A percentile compares a stretch with the other conserved stretches of the same genome.
Evolutionary conservation across 1,140 invertebrate genomes (phyloP).

Genomic region (Drosophila nikananu): DNA sequence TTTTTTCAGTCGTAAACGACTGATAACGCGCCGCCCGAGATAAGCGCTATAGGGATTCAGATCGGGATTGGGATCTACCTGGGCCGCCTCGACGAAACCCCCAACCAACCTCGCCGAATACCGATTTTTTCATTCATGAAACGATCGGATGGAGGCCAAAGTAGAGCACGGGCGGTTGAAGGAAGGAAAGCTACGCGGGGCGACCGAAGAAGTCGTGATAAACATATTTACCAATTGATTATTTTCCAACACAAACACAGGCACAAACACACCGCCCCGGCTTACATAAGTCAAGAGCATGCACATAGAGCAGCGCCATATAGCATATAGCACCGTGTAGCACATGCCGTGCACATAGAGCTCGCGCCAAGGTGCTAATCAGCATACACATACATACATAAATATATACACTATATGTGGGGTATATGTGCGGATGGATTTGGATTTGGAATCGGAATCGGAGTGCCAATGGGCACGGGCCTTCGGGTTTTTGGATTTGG

Average conservation of each 20-base stretch:
- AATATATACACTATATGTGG: constrained; percentile 45
- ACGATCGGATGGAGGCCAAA: constrained; percentile 49
- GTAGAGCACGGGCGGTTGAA: constrained; percentile 57
- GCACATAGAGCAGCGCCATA: constrained; percentile 10
- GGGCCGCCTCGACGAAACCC: not conserved
- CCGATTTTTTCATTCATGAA: constrained; percentile 55
- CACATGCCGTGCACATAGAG: constrained; percentile 51
- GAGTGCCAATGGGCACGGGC: constrained; percentile 28
- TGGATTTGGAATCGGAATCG: constrained; percentile 41
- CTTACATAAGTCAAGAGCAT: constrained; percentile 37
- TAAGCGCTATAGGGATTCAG: constrained; percentile 16
- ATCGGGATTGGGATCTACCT: constrained; percentile 18
- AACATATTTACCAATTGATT: constrained; percentile 83
- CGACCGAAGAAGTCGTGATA: constrained; percentile 74
- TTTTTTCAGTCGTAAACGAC: constrained; percentile 37
- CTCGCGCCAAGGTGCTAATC: constrained; percentile 75
- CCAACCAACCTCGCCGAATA: not conserved
- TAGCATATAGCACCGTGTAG: constrained; percentile 22
- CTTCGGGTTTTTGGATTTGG: not conserved
- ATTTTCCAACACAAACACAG: constrained; percentile 66
- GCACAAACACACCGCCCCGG: constrained; percentile 33
- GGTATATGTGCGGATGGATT: constrained; percentile 29
- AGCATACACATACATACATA: constrained; percentile 51
- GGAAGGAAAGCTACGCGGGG: constrained; percentile 57
- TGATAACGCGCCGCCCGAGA: constrained; percentile 35